Evolutionary conservation across 2,113 vertebrate genomes (phyloP).

Genomic region (Oncorhynchus nerka): DNA sequence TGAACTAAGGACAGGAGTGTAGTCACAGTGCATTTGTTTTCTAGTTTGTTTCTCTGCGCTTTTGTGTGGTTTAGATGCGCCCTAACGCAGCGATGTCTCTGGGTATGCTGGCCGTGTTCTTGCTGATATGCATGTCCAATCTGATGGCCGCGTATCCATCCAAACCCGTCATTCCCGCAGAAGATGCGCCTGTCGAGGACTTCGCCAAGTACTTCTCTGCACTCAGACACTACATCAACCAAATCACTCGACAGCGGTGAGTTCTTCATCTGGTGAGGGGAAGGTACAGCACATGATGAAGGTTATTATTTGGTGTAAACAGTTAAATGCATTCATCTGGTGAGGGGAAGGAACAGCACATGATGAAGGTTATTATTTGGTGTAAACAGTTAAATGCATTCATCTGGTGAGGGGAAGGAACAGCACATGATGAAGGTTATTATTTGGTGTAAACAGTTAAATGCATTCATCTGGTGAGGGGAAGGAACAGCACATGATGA

Average conservation of each 20-base stretch:
- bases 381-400: not conserved
- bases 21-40: not conserved
- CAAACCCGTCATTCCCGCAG: constrained; percentile 88
- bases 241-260: constrained; percentile 96
- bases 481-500: too few species aligned
- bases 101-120: constrained; percentile 74
- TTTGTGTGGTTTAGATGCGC: constrained; percentile 71
- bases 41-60: not conserved
- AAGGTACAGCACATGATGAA: not conserved
- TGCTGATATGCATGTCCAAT: constrained; percentile 83
- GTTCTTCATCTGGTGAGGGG: constrained; percentile 5
- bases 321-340: too few species aligned
- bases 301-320: not conserved
- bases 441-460: not conserved
- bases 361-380: not conserved
- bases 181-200: constrained; percentile 89
- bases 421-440: not conserved
- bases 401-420: too few species aligned
- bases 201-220: constrained; percentile 94
- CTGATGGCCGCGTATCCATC: constrained; percentile 86
- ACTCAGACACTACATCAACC: constrained; percentile 96
- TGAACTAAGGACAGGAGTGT: not conserved
- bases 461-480: not conserved
- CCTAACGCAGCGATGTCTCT: constrained; percentile 74
- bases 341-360: too few species aligned